Evolutionary conservation across 2,797 vertebrate species (phyloP), one percentile per base, ranked within the genome.

Genomic region (Merluccius polli): DNA sequence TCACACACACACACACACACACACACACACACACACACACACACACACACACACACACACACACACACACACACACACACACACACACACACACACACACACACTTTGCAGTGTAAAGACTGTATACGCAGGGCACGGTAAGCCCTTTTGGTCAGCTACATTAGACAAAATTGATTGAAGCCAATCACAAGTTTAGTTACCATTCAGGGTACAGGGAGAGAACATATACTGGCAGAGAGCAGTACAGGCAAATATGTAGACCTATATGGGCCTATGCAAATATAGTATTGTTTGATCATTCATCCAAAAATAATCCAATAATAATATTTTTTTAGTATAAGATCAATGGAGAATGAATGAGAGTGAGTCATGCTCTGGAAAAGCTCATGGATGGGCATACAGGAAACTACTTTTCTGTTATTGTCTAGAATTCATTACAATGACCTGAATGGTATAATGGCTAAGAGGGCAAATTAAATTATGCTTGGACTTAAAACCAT

Each of bases 121-220:
- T 86, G 77, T 73, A 78, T 72, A 86, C 89, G 83, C 83, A 87
- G 85, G 85, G 81, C 84, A 15, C 71, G 8, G 35, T 27, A 86
- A 85, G 84, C 87, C 84, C 87, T 88, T 92, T 90, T 89, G 84
- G 90, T 92, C 89, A 88, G 90, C 88, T 86, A 89, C 87, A 88
- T 88, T 83, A 85, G 85, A 90, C 76, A 73, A 77, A 75, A 84
- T 78, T 75, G 75, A 86, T 90, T 79, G 82, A 82, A 85, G 86
- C 82, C 80, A 30, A 82, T 86, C 72, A 88, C 79, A 67, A 81
- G 77, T 79, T 82, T 86, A 83, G 77, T 79, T 82, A 87, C 80
- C 84, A 81, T 82, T 89, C 83, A 86, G 80, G 86, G 69, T 81
- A 81, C 80, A 83, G 81, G 84, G 77, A 80, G 75, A 79, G 52